Percentiles rank a stretch among this genome's conserved stretches.
These are phyloP conservation scores for Oceanodroma tethys DNA, from an alignment of 2,113 vertebrate species.

Conservation along the genomic window DNA sequence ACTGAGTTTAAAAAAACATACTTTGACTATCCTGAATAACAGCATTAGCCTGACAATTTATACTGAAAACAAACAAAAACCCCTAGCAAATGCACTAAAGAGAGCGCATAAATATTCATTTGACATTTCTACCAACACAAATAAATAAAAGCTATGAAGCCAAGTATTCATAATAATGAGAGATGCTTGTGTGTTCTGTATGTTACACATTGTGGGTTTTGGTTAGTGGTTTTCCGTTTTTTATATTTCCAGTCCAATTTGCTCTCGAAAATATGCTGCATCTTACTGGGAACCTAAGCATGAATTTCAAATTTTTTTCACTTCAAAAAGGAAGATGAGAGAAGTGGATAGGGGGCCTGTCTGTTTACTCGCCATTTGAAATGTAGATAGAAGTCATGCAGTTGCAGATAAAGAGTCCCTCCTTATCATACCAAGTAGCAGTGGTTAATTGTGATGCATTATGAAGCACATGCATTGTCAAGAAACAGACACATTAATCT, in stretches of 20 bases:
- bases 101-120: conserved; percentile 35
- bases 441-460: conserved; percentile 49
- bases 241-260: background rate
- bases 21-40: background rate
- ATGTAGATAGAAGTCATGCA: conserved; percentile 26
- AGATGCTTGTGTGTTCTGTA: background rate
- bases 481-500: conserved; percentile 60
- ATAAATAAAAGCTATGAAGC: conserved; percentile 14
- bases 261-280: background rate
- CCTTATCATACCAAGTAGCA: conserved; percentile 16
- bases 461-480: background rate
- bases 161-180: background rate
- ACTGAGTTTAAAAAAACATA: background rate
- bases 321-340: conserved; percentile 2
- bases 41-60: background rate
- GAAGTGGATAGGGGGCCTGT: background rate
- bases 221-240: background rate
- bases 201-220: background rate
- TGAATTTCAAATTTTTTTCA: background rate
- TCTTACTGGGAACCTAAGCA: background rate
- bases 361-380: conserved; percentile 37
- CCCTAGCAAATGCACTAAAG: background rate
- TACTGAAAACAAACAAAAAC: background rate
- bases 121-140: background rate
- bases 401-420: conserved; percentile 3